Conservation (phyloP, 2,797 vertebrate species). For the Petrocephalus sullivani region DNA sequence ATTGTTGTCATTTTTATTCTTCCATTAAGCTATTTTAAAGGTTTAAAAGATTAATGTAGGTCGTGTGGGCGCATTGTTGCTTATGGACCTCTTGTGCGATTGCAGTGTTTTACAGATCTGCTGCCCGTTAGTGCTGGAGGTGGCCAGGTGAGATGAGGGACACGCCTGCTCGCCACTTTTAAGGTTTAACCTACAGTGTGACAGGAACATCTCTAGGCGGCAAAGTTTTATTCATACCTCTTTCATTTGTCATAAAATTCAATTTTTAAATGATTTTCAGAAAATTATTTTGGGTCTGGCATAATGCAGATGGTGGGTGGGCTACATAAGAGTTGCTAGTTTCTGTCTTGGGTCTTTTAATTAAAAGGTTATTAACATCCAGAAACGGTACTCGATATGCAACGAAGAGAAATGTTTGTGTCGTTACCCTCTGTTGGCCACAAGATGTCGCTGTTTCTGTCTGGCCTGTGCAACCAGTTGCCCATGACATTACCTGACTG, state of each 20-base stretch:
- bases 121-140: neutral
- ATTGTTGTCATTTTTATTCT: neutral
- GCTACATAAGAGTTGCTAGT: neutral
- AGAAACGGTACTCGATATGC: neutral
- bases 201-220: neutral
- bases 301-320: neutral
- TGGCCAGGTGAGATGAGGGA: neutral
- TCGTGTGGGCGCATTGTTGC: neutral
- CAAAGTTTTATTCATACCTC: neutral
- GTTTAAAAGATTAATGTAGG: neutral
- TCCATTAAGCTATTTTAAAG: neutral
- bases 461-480: neutral
- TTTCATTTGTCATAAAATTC: neutral
- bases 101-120: neutral
- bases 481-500: neutral
- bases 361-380: neutral
- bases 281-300: neutral
- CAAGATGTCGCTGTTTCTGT: slow-evolving; percentile 11
- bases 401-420: neutral
- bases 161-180: neutral
- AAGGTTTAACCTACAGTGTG: neutral
- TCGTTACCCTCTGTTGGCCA: neutral
- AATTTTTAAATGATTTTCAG: neutral
- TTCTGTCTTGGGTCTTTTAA: neutral
- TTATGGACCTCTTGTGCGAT: neutral